Evolutionary conservation across 2,113 vertebrate species (phyloP).

Genomic region (Zapornia atra): DNA sequence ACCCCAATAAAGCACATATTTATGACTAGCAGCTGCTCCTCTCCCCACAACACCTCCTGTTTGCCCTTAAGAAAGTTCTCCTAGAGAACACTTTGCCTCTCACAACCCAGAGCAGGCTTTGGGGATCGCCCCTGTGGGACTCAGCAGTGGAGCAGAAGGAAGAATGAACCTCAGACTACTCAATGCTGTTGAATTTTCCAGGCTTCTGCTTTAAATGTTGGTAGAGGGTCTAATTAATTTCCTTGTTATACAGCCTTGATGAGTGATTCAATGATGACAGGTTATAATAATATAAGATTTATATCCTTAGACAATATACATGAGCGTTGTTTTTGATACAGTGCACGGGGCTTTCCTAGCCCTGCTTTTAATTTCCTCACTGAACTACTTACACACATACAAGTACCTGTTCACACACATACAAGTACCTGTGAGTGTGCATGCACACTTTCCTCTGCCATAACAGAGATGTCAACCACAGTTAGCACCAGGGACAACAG

Average conservation of each 20-base stretch:
- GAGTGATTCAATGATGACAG: constrained; percentile 18
- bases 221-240: constrained; percentile 5
- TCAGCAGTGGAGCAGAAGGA: not conserved
- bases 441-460: not conserved
- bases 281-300: constrained; percentile 38
- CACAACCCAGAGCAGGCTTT: not conserved
- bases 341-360: not conserved
- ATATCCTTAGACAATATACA: not conserved
- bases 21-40: not conserved
- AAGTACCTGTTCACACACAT: not conserved
- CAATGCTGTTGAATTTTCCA: not conserved
- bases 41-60: not conserved
- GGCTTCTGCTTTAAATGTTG: not conserved
- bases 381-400: not conserved
- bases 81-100: not conserved
- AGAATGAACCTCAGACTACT: not conserved
- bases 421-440: not conserved
- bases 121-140: not conserved
- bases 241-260: not conserved
- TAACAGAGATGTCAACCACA: not conserved
- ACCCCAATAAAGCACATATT: not conserved
- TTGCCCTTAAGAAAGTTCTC: not conserved
- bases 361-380: constrained; percentile 27
- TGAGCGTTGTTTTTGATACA: not conserved
- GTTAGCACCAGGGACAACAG: not conserved